Evolutionary conservation across 2,888 invertebrate genomes (phyloP), one percentile per base, ranked within the genome.

Genomic region (Zhuqinia jingwanae): DNA sequence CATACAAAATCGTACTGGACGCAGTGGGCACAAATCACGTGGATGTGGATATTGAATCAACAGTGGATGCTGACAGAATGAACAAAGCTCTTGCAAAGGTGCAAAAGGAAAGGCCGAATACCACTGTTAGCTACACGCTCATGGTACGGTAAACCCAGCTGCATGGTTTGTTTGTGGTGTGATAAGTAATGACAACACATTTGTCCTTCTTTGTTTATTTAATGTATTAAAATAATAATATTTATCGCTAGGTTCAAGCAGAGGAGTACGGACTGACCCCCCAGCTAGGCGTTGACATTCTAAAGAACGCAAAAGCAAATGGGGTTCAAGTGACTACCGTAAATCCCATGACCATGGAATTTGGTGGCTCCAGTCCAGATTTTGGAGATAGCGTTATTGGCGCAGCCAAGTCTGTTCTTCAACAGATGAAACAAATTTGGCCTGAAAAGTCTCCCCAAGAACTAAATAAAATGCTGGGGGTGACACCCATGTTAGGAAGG

Each of bases 201-300:
- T n/a, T n/a, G n/a, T n/a, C n/a, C n/a, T n/a, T n/a, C n/a, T n/a
- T n/a, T n/a, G n/a, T n/a, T n/a, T n/a, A n/a, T n/a, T n/a, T n/a
- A n/a, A n/a, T n/a, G n/a, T n/a, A n/a, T n/a, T n/a, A n/a, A n/a
- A n/a, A n/a, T n/a, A n/a, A n/a, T n/a, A n/a, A n/a, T n/a, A n/a
- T n/a, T n/a, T n/a, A n/a, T n/a, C n/a, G n/a, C n/a, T n/a, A n/a
- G n/a, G n/a, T 90, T 6, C 90, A 90, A 84, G 90, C 89, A 0
- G 90, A 90, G 60, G 90, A 90, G 50, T 90, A 90, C 70, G 90
- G 90, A 0, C 85, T 90, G 0, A 90, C 83, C 1, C 89, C 89
- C n/a, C 73, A 82, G 2, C 68, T 90, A 1, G 90, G 90, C 2
- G 86, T 87, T 0, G 88, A 89, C 25, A 63, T 90, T 0, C 63